Evolutionary conservation across 2,888 invertebrate genomes (phyloP).

Genomic region (Neoascia interrupta): DNA sequence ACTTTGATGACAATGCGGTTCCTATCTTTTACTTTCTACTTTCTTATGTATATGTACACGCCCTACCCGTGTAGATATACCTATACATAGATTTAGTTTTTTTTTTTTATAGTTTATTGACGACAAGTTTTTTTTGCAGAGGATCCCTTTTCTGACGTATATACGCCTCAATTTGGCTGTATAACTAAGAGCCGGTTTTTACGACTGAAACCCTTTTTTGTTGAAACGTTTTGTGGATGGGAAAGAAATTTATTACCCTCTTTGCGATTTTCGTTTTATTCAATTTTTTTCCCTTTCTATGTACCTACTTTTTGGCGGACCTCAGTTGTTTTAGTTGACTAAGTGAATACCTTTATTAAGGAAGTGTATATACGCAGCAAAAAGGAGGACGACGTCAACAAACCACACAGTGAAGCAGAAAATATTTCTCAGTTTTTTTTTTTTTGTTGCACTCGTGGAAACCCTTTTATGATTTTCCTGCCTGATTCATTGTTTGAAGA

Average conservation of each 20-base stretch:
- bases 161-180: slow-evolving; percentile 31
- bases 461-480: slow-evolving; percentile 38
- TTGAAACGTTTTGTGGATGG: slow-evolving; percentile 46
- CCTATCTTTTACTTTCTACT: slow-evolving; percentile 43
- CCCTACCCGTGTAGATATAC: not conserved
- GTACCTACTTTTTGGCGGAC: slow-evolving; percentile 30
- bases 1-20: slow-evolving; percentile 65
- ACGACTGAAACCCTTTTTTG: slow-evolving; percentile 58
- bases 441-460: slow-evolving; percentile 51
- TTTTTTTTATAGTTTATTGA: slow-evolving; percentile 59
- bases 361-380: slow-evolving; percentile 10
- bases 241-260: slow-evolving; percentile 45
- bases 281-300: slow-evolving; percentile 14
- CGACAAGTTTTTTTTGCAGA: slow-evolving; percentile 32
- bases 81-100: slow-evolving; percentile 20
- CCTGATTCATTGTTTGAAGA: slow-evolving; percentile 39
- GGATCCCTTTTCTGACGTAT: slow-evolving; percentile 24
- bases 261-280: slow-evolving; percentile 58
- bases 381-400: slow-evolving; percentile 29
- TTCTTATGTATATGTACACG: not conserved
- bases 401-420: slow-evolving; percentile 51
- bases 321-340: slow-evolving; percentile 64
- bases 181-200: slow-evolving; percentile 41
- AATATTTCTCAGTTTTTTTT: slow-evolving; percentile 22
- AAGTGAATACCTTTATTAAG: slow-evolving; percentile 49